Conservation (phyloP, 1,140 invertebrate genomes). For the Aphis gossypii region DNA sequence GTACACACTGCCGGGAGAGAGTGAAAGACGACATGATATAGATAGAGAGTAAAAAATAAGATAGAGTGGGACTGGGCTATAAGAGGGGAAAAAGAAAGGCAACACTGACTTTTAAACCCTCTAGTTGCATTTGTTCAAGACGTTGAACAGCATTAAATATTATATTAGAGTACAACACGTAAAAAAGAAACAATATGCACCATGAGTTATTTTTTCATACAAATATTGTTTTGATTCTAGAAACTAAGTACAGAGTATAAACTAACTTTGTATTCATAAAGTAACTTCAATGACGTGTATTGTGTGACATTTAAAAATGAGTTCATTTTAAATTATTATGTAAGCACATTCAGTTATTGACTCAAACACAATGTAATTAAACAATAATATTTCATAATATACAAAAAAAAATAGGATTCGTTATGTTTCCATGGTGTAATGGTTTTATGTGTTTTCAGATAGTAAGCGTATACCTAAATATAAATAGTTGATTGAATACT, state of each 20-base stretch:
- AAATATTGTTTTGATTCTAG: background rate
- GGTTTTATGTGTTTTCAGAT: background rate
- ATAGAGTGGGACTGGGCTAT: background rate
- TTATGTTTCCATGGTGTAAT: background rate
- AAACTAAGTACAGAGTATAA: background rate
- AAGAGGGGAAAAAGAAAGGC: background rate
- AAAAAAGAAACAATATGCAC: background rate
- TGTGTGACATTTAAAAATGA: background rate
- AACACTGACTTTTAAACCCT: constrained; percentile 46
- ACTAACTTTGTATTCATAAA: background rate
- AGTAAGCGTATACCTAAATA: background rate
- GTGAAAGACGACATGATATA: background rate
- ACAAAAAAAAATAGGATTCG: background rate
- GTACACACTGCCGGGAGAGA: background rate
- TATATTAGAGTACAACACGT: background rate
- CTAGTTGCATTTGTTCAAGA: constrained; percentile 19
- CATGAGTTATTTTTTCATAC: background rate
- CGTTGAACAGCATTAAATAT: constrained; percentile 39
- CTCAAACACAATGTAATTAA: background rate
- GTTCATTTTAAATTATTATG: background rate
- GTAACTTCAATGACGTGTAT: background rate
- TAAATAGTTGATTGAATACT: background rate
- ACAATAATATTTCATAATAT: background rate
- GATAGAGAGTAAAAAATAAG: background rate
- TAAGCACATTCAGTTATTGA: background rate